phyloP scores from a whole-genome alignment of 2,888 invertebrate species.

The Thera britannica region DNA sequence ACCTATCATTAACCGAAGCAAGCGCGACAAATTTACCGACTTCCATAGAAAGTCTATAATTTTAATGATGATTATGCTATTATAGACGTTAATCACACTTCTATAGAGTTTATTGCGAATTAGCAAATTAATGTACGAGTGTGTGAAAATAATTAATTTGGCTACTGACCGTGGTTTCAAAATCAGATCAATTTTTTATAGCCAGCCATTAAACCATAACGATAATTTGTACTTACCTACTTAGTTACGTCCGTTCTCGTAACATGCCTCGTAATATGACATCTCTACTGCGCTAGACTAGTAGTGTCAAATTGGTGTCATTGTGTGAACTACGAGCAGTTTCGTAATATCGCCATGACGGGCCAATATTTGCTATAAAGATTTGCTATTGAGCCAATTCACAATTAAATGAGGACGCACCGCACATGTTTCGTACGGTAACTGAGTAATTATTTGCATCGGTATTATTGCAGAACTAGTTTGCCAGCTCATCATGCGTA shows the following conservation, averaged over 20 bases:
- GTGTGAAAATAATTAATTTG: conserved; percentile 9
- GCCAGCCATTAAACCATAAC: conserved; percentile 27
- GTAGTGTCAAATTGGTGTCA: conserved; percentile 50
- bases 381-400: conserved; percentile 45
- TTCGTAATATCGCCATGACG: conserved; percentile 45
- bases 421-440: conserved; percentile 25
- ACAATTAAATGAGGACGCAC: conserved; percentile 40
- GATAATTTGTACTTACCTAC: conserved; percentile 10
- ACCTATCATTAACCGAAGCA: conserved; percentile 1
- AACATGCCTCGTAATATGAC: conserved; percentile 34
- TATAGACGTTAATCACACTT: background rate
- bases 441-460: conserved; percentile 14
- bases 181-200: conserved; percentile 23
- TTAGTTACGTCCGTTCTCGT: conserved; percentile 32
- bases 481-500: background rate
- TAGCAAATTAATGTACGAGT: background rate
- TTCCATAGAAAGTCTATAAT: conserved; percentile 6
- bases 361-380: conserved; percentile 49
- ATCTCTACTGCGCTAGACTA: conserved; percentile 33
- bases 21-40: conserved; percentile 3
- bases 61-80: background rate
- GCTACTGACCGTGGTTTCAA: conserved; percentile 18
- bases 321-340: conserved; percentile 29
- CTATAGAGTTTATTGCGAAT: background rate
- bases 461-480: conserved; percentile 11